Conservation (phyloP, 2,797 vertebrate species). For the Antennarius maculatus region DNA sequence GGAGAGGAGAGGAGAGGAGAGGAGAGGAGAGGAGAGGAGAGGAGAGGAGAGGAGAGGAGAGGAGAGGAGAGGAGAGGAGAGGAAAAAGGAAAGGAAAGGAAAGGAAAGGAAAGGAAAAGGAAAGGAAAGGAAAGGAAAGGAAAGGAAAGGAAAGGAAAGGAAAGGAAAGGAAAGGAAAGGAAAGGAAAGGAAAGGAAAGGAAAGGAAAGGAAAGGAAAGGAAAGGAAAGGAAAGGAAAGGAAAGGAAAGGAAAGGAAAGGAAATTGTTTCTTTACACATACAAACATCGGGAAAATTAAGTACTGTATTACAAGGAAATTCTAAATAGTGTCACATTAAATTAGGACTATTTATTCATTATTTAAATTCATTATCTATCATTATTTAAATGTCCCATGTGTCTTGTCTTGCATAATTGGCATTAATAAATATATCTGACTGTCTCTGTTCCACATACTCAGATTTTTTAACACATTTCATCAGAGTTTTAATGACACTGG, state of each 20-base stretch:
- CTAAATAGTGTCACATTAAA: neutral
- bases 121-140: neutral
- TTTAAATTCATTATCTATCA: conserved; percentile 1
- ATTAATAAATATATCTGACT: conserved; percentile 28
- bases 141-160: too few species aligned
- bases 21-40: neutral
- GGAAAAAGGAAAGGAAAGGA: neutral
- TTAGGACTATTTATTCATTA: conserved; percentile 15
- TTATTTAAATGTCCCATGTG: neutral
- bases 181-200: neutral
- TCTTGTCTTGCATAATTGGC: neutral
- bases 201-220: too few species aligned
- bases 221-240: neutral
- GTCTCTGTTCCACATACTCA: conserved; percentile 11
- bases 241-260: too few species aligned
- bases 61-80: too few species aligned
- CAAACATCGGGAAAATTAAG: neutral
- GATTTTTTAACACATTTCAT: neutral
- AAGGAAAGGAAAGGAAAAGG: too few species aligned
- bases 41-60: too few species aligned
- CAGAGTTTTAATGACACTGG: neutral
- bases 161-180: too few species aligned
- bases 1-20: too few species aligned
- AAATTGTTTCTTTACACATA: neutral
- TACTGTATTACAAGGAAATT: neutral